Percentiles rank a stretch among this genome's conserved stretches.
Evolutionary conservation across 2,888 invertebrate species (phyloP).

Genomic region (Charanyca ferruginea): DNA sequence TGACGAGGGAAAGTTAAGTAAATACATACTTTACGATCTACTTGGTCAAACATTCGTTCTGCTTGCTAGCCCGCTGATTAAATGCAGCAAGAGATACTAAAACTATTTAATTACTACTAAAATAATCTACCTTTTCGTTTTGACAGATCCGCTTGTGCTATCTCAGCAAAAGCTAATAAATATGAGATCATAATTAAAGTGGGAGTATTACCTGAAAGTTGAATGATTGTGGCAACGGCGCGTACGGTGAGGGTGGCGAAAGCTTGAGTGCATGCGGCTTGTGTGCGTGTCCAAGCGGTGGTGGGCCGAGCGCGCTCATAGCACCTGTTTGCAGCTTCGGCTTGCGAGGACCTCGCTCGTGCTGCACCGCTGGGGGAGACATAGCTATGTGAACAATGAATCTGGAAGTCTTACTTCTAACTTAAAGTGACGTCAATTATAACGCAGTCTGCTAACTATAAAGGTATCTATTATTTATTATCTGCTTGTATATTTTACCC

Average conservation of each 20-base stretch:
- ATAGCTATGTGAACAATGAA: slow-evolving; percentile 22
- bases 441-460: background rate
- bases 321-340: slow-evolving; percentile 94
- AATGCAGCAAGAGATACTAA: too few relatives aligned
- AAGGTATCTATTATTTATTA: background rate
- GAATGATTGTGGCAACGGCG: slow-evolving; percentile 81
- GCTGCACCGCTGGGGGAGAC: slow-evolving; percentile 96
- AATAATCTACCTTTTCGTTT: too few relatives aligned
- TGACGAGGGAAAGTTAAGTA: slow-evolving; percentile 9
- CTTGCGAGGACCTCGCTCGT: slow-evolving; percentile 98
- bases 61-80: too few relatives aligned
- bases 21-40: background rate
- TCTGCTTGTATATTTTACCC: background rate
- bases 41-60: background rate
- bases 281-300: slow-evolving; percentile 82
- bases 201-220: slow-evolving; percentile 81
- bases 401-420: slow-evolving; percentile 10
- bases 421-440: background rate
- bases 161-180: too few relatives aligned
- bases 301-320: slow-evolving; percentile 80
- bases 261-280: slow-evolving; percentile 85
- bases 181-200: background rate
- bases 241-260: slow-evolving; percentile 87
- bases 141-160: too few relatives aligned
- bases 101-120: background rate